Conservation (phyloP, 2,888 invertebrate species). For the Dicranocentrus wangi region DNA sequence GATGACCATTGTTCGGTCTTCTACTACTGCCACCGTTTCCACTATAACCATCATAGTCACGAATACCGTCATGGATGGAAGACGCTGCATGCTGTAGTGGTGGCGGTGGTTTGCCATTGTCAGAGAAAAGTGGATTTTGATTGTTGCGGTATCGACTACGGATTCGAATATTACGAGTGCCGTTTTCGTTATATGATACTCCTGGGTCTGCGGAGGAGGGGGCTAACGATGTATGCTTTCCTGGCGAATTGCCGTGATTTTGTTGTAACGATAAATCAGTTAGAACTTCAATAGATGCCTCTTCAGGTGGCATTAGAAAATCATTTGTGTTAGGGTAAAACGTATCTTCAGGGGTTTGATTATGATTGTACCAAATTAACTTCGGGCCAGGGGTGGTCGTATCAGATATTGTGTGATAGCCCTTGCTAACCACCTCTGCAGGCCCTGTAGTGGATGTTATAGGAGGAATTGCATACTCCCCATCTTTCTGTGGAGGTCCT, state of each 20-base stretch:
- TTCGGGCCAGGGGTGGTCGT: constrained; percentile 30
- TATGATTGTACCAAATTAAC: constrained; percentile 48
- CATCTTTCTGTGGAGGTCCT: constrained; percentile 24
- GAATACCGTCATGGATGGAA: constrained; percentile 26
- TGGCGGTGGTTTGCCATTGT: neutral
- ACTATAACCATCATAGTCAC: constrained; percentile 17
- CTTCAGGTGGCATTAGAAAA: constrained; percentile 49
- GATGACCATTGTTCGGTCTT: neutral
- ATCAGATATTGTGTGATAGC: constrained; percentile 38
- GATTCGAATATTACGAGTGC: neutral
- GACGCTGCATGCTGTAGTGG: constrained; percentile 16
- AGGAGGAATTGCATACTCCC: constrained; percentile 24
- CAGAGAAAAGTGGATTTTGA: neutral
- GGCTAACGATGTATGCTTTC: neutral
- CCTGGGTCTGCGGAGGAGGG: no score
- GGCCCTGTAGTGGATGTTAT: constrained; percentile 21
- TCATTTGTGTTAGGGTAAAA: constrained; percentile 45
- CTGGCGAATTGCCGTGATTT: neutral
- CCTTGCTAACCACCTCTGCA: neutral
- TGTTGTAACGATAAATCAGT: constrained; percentile 13
- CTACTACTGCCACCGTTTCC: constrained; percentile 11
- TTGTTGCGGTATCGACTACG: neutral
- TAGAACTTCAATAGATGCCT: constrained; percentile 29
- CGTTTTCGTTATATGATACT: constrained; percentile 16
- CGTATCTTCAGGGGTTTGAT: constrained; percentile 55